These are phyloP conservation scores for Varecia variegata DNA, from an alignment of 2,797 vertebrate species.

Conservation along the genomic window DNA sequence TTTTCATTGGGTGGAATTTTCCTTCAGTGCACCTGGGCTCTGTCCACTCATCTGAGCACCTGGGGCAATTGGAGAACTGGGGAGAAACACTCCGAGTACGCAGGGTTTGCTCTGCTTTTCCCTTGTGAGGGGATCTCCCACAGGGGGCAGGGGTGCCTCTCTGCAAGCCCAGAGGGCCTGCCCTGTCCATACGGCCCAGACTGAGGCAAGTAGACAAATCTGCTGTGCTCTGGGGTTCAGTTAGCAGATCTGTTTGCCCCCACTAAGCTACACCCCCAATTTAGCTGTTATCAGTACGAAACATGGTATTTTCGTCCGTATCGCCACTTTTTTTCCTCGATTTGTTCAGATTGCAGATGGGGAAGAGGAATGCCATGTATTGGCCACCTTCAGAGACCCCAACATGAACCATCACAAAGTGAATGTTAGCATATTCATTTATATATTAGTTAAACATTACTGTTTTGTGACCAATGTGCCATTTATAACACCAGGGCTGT, in stretches of 20 bases:
- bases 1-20: not conserved
- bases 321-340: not conserved
- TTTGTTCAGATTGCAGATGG: not conserved
- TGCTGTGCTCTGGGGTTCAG: not conserved
- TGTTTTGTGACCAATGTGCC: not conserved
- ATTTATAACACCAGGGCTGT: not conserved
- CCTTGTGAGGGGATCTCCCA: accelerated
- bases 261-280: not conserved
- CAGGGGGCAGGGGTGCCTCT: not conserved
- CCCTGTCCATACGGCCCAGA: not conserved
- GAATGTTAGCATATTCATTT: not conserved
- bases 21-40: not conserved
- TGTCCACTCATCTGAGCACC: not conserved
- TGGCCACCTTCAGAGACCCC: not conserved
- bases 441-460: not conserved
- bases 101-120: not conserved
- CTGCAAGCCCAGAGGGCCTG: no score
- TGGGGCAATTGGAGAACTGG: accelerated
- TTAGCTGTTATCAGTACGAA: not conserved
- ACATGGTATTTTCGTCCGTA: not conserved
- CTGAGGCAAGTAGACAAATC: accelerated
- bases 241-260: not conserved
- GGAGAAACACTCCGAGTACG: accelerated
- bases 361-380: not conserved
- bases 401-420: not conserved